phyloP scores from a whole-genome alignment of 2,888 invertebrate species.

The Scaptomyza polygonia region DNA sequence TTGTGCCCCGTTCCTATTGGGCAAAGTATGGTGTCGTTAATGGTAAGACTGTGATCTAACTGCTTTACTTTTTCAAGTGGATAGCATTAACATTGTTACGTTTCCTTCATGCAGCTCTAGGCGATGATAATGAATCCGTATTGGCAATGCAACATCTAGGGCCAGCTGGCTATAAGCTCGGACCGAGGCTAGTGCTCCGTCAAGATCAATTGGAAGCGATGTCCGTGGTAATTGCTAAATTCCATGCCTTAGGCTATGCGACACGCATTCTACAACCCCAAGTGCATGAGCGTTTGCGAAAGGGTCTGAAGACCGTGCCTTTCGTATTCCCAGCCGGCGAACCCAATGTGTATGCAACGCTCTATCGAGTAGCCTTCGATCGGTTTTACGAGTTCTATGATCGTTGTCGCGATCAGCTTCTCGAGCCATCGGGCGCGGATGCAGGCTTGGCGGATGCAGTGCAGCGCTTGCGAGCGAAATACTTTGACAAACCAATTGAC shows the following conservation, averaged over 20 bases:
- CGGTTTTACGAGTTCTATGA: slow-evolving; percentile 81
- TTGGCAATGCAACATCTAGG: slow-evolving; percentile 81
- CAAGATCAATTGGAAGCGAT: slow-evolving; percentile 77
- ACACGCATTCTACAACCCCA: slow-evolving; percentile 68
- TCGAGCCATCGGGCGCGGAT: slow-evolving; percentile 20
- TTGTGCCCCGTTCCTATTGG: slow-evolving; percentile 72
- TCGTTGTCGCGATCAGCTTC: slow-evolving; percentile 50
- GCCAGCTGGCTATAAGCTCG: slow-evolving; percentile 76
- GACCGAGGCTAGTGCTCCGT: slow-evolving; percentile 78
- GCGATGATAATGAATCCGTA: slow-evolving; percentile 70
- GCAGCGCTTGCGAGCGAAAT: slow-evolving; percentile 66
- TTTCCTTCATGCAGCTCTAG: slow-evolving; percentile 53
- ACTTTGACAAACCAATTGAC: slow-evolving; percentile 69
- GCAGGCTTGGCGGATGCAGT: slow-evolving; percentile 51
- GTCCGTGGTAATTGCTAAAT: slow-evolving; percentile 75
- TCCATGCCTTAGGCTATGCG: slow-evolving; percentile 81
- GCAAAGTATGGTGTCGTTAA: slow-evolving; percentile 79
- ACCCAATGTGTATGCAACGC: slow-evolving; percentile 70
- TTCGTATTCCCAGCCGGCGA: slow-evolving; percentile 65
- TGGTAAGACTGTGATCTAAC: slow-evolving; percentile 52
- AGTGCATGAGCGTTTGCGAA: slow-evolving; percentile 66
- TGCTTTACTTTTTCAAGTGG: neutral
- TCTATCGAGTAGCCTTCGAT: slow-evolving; percentile 80
- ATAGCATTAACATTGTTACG: neutral
- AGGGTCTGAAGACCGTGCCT: slow-evolving; percentile 68